phyloP scores from a whole-genome alignment of 2,797 vertebrate species.

The Eulemur albifrons region DNA sequence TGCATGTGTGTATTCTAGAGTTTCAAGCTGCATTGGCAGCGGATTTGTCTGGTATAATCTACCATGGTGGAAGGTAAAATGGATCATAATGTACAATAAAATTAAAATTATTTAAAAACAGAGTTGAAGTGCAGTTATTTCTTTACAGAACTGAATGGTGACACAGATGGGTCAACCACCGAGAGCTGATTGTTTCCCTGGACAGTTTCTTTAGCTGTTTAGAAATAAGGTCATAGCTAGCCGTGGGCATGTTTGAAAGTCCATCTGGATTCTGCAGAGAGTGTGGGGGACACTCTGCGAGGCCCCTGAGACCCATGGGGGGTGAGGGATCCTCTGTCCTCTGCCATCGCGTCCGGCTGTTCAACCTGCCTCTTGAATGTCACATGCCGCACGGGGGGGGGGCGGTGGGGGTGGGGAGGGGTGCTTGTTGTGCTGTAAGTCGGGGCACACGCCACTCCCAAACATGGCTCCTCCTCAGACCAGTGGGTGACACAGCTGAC shows the following conservation, averaged over 20 bases:
- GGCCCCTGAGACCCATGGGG: accelerated
- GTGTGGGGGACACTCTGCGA: accelerated
- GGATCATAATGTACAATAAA: background rate
- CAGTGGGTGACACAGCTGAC: no score
- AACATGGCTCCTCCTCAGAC: no score
- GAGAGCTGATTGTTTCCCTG: background rate
- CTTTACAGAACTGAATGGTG: background rate
- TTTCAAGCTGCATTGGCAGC: background rate
- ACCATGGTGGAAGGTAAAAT: no score
- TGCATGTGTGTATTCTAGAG: no score
- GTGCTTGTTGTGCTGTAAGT: no score
- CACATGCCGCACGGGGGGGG: accelerated
- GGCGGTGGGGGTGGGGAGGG: no score
- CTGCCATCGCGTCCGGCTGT: background rate
- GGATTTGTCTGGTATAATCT: no score
- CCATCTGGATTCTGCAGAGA: accelerated
- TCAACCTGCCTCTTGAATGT: no score
- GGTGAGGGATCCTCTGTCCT: background rate
- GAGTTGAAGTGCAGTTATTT: background rate
- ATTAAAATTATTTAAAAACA: background rate
- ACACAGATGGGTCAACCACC: background rate
- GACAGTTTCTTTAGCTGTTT: no score
- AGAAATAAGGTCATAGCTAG: background rate
- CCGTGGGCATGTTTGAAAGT: accelerated
- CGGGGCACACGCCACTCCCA: accelerated